Evolutionary conservation across 2,797 vertebrate genomes (phyloP).

Genomic region (Mycteria americana): DNA sequence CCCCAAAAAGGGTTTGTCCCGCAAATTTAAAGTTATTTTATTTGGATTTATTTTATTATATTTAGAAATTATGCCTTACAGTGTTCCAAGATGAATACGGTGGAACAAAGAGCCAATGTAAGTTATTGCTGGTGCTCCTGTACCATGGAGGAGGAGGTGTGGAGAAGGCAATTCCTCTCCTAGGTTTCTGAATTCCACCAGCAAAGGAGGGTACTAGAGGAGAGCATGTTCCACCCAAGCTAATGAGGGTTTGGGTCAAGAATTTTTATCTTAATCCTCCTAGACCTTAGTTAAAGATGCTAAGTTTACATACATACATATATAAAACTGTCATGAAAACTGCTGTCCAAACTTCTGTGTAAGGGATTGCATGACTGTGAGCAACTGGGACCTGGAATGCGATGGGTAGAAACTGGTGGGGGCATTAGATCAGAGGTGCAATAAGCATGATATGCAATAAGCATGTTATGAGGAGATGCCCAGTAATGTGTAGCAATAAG

Average conservation of each 20-base stretch:
- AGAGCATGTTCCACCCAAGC: background rate
- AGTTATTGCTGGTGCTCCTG: background rate
- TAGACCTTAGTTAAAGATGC: background rate
- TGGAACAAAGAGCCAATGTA: background rate
- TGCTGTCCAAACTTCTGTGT: background rate
- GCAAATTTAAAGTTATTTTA: background rate
- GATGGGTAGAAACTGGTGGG: background rate
- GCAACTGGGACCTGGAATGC: background rate
- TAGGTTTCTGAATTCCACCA: background rate
- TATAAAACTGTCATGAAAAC: background rate
- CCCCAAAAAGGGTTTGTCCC: background rate
- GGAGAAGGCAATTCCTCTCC: background rate
- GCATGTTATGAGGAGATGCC: background rate
- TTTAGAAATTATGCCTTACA: background rate
- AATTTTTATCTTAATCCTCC: background rate
- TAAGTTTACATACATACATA: background rate
- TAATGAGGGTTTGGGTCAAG: background rate
- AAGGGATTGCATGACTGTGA: background rate
- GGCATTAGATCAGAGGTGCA: background rate
- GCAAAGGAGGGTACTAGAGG: background rate
- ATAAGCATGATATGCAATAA: background rate
- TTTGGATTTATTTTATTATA: background rate
- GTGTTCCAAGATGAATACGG: background rate
- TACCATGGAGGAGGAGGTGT: background rate
- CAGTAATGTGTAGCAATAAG: background rate